Base-by-base conservation (phyloP, 2,113 vertebrate species). In the Atherinomorus stipes region DNA sequence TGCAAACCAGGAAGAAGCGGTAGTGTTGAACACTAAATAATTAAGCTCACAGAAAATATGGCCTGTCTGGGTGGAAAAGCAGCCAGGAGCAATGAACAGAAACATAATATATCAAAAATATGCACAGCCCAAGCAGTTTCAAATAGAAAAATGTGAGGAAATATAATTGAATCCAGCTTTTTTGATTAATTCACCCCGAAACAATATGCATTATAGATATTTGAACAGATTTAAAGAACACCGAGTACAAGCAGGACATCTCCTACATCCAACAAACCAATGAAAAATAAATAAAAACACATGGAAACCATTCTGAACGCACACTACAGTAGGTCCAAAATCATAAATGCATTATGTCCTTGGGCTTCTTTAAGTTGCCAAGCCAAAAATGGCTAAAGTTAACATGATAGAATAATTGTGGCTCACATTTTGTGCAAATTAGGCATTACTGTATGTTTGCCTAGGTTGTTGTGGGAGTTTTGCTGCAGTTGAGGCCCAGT, bases 251-350 rank as follows among this genome's bases (percentile, higher is more conserved):
- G 25, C 34, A 37, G 57, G 19, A 11, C 22, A 47, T 38, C n/a
- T 38, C 21, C 56, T 47, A 59, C 57, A 77, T 62, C 51, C n/a
- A 25, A 7, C 50, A 70, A 59, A 25, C 31, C 40, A 59, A 78
- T 72, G 34, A 86, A 69, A 71, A 11, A 23, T 31, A 38, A 59
- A 80, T 72, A 40, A 86, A 69, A 74, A 9, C 18, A 70, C 64
- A 61, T 81, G 64, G 72, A 70, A 76, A 83, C 67, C 44, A 11
- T 31, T 22, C 37, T 31, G 45, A 56, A 50, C 18, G 63, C 52
- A 59, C 15, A 49, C 57, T n/a, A n/a, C n/a, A n/a, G n/a, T 7
- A 18, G 25, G 47, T 56, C 71, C 25, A 50, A 50, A 75, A 77
- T 78, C 31, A 64, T 4, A 62, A 79, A 50, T 63, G 38, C 62